These are phyloP conservation scores for Watsonalla cultraria DNA, from an alignment of 2,888 invertebrate genomes.

Conservation along the genomic window DNA sequence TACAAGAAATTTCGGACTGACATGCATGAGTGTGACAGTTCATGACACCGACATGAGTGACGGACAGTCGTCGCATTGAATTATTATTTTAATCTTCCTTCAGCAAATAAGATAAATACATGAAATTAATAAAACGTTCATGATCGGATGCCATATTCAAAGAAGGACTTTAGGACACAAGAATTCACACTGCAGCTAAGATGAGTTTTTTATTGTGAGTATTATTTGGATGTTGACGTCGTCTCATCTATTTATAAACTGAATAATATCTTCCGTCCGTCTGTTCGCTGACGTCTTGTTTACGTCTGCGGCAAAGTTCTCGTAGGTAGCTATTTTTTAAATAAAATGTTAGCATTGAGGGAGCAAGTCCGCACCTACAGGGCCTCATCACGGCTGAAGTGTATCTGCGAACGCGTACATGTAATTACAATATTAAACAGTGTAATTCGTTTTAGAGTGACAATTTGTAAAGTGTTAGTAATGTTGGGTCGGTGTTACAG, in stretches of 20 bases:
- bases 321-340: conserved; percentile 18
- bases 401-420: neutral
- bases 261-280: conserved; percentile 35
- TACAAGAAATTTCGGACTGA: too few species aligned
- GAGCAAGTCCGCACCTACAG: conserved; percentile 10
- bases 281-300: conserved; percentile 54
- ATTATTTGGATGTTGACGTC: conserved; percentile 22
- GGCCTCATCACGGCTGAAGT: conserved; percentile 10
- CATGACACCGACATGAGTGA: too few species aligned
- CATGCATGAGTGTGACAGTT: too few species aligned
- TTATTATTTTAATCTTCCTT: neutral
- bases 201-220: conserved; percentile 84
- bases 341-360: conserved; percentile 15
- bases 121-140: conserved; percentile 38
- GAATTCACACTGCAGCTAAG: conserved; percentile 32
- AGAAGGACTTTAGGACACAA: conserved; percentile 26
- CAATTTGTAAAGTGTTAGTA: neutral
- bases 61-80: too few species aligned
- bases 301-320: conserved; percentile 40
- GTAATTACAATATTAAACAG: too few species aligned
- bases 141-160: conserved; percentile 51
- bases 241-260: conserved; percentile 54
- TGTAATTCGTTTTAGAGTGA: neutral
- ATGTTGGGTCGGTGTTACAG: conserved; percentile 53
- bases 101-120: conserved; percentile 14